Percentiles rank a stretch among this genome's conserved stretches.
Conservation (phyloP, 2,888 invertebrate species). For the Poecilus cupreus region DNA sequence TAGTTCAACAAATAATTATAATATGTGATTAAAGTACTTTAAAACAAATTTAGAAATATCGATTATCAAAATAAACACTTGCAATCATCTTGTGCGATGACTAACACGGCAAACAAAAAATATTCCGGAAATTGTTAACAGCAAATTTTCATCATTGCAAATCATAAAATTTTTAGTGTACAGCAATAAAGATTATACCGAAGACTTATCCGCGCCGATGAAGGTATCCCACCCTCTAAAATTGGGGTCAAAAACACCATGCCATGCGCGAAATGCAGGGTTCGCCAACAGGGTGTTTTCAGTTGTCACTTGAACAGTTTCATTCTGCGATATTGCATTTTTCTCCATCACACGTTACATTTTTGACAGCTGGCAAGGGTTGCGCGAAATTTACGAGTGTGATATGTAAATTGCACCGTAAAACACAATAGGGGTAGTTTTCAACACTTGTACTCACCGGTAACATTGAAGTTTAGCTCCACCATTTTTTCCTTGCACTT, state of each 20-base stretch:
- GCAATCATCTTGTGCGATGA: too few species aligned
- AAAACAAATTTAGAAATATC: too few species aligned
- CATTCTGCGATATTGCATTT: not conserved
- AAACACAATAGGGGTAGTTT: slow-evolving; percentile 1
- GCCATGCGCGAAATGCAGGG: slow-evolving; percentile 28
- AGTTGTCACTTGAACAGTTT: not conserved
- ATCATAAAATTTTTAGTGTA: slow-evolving; percentile 5
- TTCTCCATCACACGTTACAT: not conserved
- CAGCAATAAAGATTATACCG: slow-evolving; percentile 38
- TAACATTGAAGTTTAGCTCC: slow-evolving; percentile 63
- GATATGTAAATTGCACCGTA: slow-evolving; percentile 23
- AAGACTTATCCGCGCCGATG: not conserved
- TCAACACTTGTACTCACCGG: slow-evolving; percentile 26
- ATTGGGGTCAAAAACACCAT: slow-evolving; percentile 56
- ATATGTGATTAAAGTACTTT: too few species aligned
- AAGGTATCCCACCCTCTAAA: slow-evolving; percentile 43
- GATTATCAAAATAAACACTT: too few species aligned
- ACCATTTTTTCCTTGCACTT: slow-evolving; percentile 67
- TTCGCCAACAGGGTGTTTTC: not conserved
- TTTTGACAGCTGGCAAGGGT: not conserved
- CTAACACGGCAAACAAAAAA: not conserved
- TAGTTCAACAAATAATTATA: too few species aligned
- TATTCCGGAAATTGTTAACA: not conserved
- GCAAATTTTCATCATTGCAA: not conserved
- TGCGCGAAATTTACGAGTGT: not conserved